Base-by-base conservation (phyloP, 1,140 invertebrate genomes). In the Ceratoteleas bidentatus region DNA sequence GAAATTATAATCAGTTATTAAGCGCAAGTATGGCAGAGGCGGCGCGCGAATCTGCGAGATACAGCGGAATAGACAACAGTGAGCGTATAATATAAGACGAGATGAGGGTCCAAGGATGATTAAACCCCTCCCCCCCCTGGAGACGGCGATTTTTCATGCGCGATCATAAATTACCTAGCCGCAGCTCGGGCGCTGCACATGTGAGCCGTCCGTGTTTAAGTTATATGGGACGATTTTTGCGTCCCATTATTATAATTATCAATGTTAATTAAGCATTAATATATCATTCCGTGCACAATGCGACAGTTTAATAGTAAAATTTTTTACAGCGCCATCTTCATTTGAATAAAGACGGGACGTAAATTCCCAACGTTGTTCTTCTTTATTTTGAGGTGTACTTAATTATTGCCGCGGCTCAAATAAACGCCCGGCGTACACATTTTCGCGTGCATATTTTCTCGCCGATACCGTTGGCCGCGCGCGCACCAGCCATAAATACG, bases 191-290 rank as follows among this genome's bases (percentile, higher is more conserved):
- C 40, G 86, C 81, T 85, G 24, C 24, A 24, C 24, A 24, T 24
- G 24, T 24, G 24, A 24, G 24, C 84, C 61, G 3, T 52, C 52
- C 54, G 80, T 61, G 64, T 86, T 84, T 85, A 85, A 89, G 85
- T 88, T 88, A 88, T 86, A 49, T 43, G 87, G 88, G 86, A 88
- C 87, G 88, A 90, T 89, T 88, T 87, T 75, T 85, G 75, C 84
- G 84, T 84, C 83, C 84, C 86, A 83, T 87, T 90, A 90, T 90
- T 90, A 90, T 90, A 90, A 90, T 90, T 89, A 90, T 89, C 88
- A 88, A 89, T 89, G 89, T 90, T 90, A 90, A 90, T 90, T 90
- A 90, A 88, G 86, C 88, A 89, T 90, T 89, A 89, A 90, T 90
- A 89, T 89, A 90, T 89, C 87, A 89, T 89, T 81, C 86, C 78